Evolutionary conservation across 2,113 vertebrate genomes (phyloP), one percentile per base, ranked within the genome.

Genomic region (Spea bombifrons): DNA sequence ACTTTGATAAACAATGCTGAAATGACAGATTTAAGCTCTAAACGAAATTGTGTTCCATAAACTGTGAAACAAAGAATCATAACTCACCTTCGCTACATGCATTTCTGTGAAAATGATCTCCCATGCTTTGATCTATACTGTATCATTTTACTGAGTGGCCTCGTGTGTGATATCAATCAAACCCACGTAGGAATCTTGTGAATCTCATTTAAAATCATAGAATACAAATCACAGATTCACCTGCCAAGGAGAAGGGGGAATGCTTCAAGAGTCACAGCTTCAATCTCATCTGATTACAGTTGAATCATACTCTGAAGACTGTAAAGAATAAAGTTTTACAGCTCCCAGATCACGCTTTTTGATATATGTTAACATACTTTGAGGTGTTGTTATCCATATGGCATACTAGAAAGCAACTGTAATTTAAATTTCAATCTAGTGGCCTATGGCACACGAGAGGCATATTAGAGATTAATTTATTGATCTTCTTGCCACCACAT

Each of bases 11-110:
- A 93, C 89, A 92, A 89, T 84, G 81, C 83, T 75, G 82, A 86
- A 84, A 82, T 91, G 91, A 92, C 88, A 90, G 89, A 89, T 92
- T 90, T 88, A 48, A 73, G 83, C 85, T 87, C 85, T 89, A 90
- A 92, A 87, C 90, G 87, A 90, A 90, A 92, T 88, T 88, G 89
- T 88, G 87, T 88, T 88, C 88, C 83, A 86, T 88, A 90, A 92
- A 89, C 86, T 90, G 87, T 87, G 89, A 91, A 91, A 91, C 90
- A 90, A 90, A 91, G 88, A 85, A 83, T 86, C 86, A 75, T 92
- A 90, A 90, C 83, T 92, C 89, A 90, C 83, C 53, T 64, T 78
- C 70, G 52, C 84, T 83, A 76, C 85, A 88, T 86, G 85, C 83
- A 84, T 90, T 89, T 88, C 78, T 45, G 83, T 9, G 73, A 86